A percentile compares a stretch with the other conserved stretches of the same genome.
phyloP scores from a whole-genome alignment of 1,140 invertebrate species.

The Leptestheria dahalacensis region DNA sequence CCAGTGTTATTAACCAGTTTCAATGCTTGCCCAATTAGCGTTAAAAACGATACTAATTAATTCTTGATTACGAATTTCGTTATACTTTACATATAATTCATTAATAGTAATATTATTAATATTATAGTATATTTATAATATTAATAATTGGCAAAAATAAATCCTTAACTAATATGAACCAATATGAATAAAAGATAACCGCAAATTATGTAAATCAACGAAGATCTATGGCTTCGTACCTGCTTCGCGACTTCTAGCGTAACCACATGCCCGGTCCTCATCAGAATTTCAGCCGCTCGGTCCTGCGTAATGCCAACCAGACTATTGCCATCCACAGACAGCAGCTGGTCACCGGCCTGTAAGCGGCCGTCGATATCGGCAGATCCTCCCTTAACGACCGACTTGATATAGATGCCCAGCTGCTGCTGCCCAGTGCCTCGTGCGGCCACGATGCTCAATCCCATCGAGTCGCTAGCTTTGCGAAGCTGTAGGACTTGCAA shows the following conservation, averaged over 20 bases:
- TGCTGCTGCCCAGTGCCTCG: slow-evolving; percentile 81
- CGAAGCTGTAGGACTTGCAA: slow-evolving; percentile 49
- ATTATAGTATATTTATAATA: too few relatives aligned
- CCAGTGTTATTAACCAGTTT: too few relatives aligned
- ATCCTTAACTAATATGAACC: too few relatives aligned
- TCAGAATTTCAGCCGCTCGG: slow-evolving; percentile 89
- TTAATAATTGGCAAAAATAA: too few relatives aligned
- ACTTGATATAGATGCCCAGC: slow-evolving; percentile 94
- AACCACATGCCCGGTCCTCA: slow-evolving; percentile 80
- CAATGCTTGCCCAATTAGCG: too few relatives aligned
- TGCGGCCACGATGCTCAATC: slow-evolving; percentile 81
- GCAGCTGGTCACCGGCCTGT: slow-evolving; percentile 89
- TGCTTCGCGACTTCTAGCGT: slow-evolving; percentile 93
- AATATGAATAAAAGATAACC: too few relatives aligned
- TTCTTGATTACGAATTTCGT: too few relatives aligned
- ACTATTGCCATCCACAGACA: slow-evolving; percentile 93
- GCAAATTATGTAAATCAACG: too few relatives aligned
- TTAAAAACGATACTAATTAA: too few relatives aligned
- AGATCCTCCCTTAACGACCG: slow-evolving; percentile 86
- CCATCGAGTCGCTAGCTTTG: slow-evolving; percentile 83
- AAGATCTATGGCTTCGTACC: too few relatives aligned
- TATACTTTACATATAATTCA: too few relatives aligned
- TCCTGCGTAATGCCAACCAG: slow-evolving; percentile 94
- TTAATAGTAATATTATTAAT: too few relatives aligned
- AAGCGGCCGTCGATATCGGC: slow-evolving; percentile 86